Conservation (phyloP, 1,140 invertebrate species). For the Druon quercuslanigerum region DNA sequence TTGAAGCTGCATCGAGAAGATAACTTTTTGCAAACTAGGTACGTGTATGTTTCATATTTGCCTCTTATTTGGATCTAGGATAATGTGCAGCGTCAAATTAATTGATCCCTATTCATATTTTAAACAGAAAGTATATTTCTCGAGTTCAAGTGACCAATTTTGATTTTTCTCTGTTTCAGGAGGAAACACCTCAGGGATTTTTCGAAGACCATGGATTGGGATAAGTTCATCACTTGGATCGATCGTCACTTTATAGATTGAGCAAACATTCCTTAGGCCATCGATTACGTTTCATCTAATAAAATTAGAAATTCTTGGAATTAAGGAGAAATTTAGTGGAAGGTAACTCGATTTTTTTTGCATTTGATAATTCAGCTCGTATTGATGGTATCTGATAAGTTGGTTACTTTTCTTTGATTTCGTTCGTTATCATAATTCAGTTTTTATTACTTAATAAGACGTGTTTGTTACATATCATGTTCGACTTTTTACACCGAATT, state of each 20-base stretch:
- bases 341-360: too few species aligned
- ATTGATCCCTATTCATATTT: slow-evolving; percentile 74
- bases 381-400: too few species aligned
- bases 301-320: not conserved
- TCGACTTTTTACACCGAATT: too few species aligned
- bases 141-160: slow-evolving; percentile 33
- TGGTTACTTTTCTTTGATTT: too few species aligned
- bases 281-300: not conserved
- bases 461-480: too few species aligned
- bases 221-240: slow-evolving; percentile 74
- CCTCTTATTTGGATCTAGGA: slow-evolving; percentile 55
- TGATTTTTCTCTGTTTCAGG: slow-evolving; percentile 84
- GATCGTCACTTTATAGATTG: not conserved
- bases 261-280: slow-evolving; percentile 20
- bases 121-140: slow-evolving; percentile 15
- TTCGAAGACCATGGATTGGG: slow-evolving; percentile 99
- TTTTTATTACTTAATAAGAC: too few species aligned
- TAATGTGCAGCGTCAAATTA: slow-evolving; percentile 72
- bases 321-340: too few species aligned
- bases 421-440: too few species aligned
- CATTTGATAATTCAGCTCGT: too few species aligned
- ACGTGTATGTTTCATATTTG: slow-evolving; percentile 69
- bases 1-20: slow-evolving; percentile 75
- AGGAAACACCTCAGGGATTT: slow-evolving; percentile 98
- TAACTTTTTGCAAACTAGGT: slow-evolving; percentile 72